Percentiles rank a stretch among this genome's conserved stretches.
Evolutionary conservation across 2,888 invertebrate species (phyloP).

Genomic region (Chymomyza amoena): DNA sequence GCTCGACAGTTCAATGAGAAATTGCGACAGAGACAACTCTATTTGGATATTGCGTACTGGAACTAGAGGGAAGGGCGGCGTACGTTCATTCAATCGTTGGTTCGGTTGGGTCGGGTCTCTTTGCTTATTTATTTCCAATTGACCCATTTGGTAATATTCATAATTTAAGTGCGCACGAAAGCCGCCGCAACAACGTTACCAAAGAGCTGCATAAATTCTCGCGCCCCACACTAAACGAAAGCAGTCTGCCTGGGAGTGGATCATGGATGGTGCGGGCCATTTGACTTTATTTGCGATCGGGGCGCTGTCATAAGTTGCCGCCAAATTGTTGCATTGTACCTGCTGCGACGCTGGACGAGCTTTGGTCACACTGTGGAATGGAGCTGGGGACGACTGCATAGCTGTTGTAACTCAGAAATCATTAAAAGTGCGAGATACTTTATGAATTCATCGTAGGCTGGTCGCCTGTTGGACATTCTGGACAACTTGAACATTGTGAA

Average conservation of each 20-base stretch:
- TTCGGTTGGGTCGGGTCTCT: constrained; percentile 20
- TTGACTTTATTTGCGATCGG: constrained; percentile 62
- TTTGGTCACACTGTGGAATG: constrained; percentile 11
- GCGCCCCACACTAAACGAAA: constrained; percentile 47
- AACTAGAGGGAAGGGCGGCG: neutral
- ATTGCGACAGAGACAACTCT: constrained; percentile 74
- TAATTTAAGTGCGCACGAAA: constrained; percentile 74
- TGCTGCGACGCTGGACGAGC: constrained; percentile 59
- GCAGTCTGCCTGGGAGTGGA: constrained; percentile 12
- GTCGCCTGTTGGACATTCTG: neutral
- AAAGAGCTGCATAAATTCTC: constrained; percentile 76
- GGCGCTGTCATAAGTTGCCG: constrained; percentile 75
- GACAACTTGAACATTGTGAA: neutral
- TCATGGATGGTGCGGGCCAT: constrained; percentile 42
- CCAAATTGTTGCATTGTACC: constrained; percentile 77
- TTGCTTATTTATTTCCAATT: constrained; percentile 77
- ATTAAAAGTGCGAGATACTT: constrained; percentile 75
- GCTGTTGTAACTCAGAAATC: constrained; percentile 76
- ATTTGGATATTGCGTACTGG: constrained; percentile 49
- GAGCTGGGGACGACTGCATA: constrained; percentile 20
- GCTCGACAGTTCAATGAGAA: constrained; percentile 72
- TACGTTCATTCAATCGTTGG: neutral
- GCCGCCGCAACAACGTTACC: constrained; percentile 45
- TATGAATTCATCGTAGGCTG: constrained; percentile 71
- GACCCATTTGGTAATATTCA: constrained; percentile 79